A percentile compares a stretch with the other conserved stretches of the same genome.
phyloP scores from a whole-genome alignment of 2,888 invertebrate species.

The Synergus gifuensis region DNA sequence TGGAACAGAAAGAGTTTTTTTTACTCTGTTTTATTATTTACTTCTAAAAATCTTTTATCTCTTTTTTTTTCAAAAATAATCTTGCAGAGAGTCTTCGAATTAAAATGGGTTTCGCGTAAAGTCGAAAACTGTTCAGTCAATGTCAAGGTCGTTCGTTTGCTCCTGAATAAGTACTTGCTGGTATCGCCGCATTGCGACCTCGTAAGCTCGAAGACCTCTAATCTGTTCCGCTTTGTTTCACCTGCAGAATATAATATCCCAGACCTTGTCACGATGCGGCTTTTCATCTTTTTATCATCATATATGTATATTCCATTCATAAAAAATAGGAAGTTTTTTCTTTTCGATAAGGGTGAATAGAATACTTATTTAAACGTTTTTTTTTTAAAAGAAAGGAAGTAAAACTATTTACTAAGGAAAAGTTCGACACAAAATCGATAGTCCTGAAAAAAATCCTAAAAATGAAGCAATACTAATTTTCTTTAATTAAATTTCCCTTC shows the following conservation, averaged over 20 bases:
- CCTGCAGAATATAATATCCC: constrained; percentile 26
- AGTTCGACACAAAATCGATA: too few relatives aligned
- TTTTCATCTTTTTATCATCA: background rate
- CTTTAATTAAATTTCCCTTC: background rate
- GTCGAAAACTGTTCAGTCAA: constrained; percentile 11
- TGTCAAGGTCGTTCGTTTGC: constrained; percentile 36
- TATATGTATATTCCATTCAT: background rate
- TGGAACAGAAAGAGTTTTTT: background rate
- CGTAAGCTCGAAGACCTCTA: constrained; percentile 37
- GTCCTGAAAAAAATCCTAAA: background rate
- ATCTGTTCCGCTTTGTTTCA: constrained; percentile 28
- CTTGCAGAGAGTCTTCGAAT: constrained; percentile 4
- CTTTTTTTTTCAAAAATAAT: constrained; percentile 3
- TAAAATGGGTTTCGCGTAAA: constrained; percentile 18
- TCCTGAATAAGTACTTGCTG: constrained; percentile 37
- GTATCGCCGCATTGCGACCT: constrained; percentile 39
- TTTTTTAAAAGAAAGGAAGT: background rate
- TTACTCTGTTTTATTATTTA: background rate
- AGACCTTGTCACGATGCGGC: constrained; percentile 35
- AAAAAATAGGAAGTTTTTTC: background rate
- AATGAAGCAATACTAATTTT: background rate
- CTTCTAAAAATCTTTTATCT: background rate
- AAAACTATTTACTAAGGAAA: background rate
- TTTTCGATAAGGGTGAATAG: background rate
- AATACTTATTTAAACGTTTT: background rate